phyloP scores from a whole-genome alignment of 2,113 vertebrate genomes.

The Dromaius novaehollandiae region DNA sequence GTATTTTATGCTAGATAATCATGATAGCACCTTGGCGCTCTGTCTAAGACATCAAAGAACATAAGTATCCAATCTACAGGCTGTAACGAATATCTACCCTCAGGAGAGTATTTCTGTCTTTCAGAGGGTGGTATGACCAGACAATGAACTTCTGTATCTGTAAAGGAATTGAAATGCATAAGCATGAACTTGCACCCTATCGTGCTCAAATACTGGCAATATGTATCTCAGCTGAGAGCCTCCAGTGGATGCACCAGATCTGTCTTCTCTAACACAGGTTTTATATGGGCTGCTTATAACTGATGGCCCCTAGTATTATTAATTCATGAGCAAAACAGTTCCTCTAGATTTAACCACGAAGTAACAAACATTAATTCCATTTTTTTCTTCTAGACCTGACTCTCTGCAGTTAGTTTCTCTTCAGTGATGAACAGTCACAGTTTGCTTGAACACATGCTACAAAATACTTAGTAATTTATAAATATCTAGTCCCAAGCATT shows the following conservation, averaged over 20 bases:
- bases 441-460: not conserved
- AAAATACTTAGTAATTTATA: not conserved
- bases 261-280: not conserved
- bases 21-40: slow-evolving; percentile 20
- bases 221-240: not conserved
- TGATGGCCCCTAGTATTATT: not conserved
- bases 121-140: slow-evolving; percentile 43
- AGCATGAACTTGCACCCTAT: not conserved
- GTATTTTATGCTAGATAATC: slow-evolving; percentile 44
- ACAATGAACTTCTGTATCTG: not conserved
- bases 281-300: not conserved
- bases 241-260: not conserved
- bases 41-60: slow-evolving; percentile 54
- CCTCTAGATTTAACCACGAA: not conserved
- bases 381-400: not conserved
- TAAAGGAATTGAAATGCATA: not conserved
- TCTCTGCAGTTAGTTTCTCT: not conserved
- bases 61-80: slow-evolving; percentile 14
- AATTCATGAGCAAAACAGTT: not conserved
- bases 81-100: slow-evolving; percentile 32
- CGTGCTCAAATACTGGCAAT: not conserved
- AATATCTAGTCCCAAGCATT: not conserved
- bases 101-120: not conserved
- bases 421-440: not conserved
- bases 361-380: not conserved